These are phyloP conservation scores for Anthoscopus minutus DNA, from an alignment of 2,113 vertebrate genomes.

Conservation along the genomic window DNA sequence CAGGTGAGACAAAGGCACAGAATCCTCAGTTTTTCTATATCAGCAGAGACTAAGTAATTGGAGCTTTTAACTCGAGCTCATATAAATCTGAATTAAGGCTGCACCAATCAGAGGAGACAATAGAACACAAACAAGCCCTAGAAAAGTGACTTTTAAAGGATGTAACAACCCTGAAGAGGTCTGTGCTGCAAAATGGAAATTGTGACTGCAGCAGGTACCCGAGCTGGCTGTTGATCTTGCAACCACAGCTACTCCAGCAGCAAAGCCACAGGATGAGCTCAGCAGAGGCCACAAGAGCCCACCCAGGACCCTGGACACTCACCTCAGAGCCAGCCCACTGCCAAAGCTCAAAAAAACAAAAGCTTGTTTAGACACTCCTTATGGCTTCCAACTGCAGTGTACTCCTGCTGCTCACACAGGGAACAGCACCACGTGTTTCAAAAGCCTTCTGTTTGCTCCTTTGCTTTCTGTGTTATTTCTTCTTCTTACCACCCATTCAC, in stretches of 20 bases:
- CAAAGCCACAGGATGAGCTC: not conserved
- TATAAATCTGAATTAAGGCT: not conserved
- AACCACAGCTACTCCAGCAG: not conserved
- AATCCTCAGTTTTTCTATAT: not conserved
- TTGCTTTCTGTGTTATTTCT: not conserved
- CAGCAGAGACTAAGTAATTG: not conserved
- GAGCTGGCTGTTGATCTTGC: not conserved
- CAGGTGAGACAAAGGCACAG: not conserved
- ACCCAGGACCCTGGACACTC: not conserved
- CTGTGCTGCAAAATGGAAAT: not conserved
- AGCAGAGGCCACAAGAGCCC: not conserved
- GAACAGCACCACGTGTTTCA: not conserved
- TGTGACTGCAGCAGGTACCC: not conserved
- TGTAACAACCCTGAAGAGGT: not conserved
- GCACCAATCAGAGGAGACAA: not conserved
- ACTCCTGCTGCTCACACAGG: not conserved
- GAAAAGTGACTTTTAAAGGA: not conserved
- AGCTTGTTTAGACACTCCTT: not conserved
- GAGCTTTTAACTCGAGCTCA: not conserved
- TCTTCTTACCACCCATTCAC: not conserved
- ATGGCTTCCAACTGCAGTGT: accelerated
- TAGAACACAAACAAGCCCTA: not conserved
- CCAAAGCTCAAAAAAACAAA: not conserved
- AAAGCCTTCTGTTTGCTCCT: not conserved
- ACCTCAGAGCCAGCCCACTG: not conserved